phyloP scores from a whole-genome alignment of 2,113 vertebrate species.

The Garra rufa region DNA sequence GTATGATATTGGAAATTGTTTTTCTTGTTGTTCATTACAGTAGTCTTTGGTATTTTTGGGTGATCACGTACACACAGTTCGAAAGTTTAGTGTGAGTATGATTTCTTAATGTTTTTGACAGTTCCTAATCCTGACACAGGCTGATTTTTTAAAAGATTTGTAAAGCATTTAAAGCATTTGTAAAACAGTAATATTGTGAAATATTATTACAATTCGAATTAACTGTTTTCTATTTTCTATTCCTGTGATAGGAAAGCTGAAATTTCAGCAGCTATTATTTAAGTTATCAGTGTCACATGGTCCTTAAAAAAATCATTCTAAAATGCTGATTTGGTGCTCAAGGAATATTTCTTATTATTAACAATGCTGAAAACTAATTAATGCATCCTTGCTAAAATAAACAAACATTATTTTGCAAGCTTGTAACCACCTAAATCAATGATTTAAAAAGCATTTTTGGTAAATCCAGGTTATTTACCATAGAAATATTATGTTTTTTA shows the following conservation, averaged over 20 bases:
- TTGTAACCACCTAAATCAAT: no score
- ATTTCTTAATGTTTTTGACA: neutral
- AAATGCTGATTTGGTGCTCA: neutral
- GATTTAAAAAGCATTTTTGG: no score
- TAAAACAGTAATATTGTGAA: neutral
- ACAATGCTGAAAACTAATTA: neutral
- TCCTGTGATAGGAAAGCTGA: no score
- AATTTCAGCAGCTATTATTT: no score
- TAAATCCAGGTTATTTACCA: no score
- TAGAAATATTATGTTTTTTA: no score
- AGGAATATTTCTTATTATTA: neutral
- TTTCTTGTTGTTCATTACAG: constrained; percentile 1
- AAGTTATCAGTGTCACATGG: neutral
- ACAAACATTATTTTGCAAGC: no score
- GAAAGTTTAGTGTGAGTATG: neutral
- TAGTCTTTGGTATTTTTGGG: neutral
- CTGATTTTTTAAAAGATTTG: no score
- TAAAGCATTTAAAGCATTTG: no score
- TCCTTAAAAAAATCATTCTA: neutral
- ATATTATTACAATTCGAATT: neutral
- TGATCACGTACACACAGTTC: neutral
- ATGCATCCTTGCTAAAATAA: no score
- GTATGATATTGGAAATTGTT: neutral
- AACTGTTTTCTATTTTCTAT: neutral
- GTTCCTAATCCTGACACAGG: neutral